Conservation (phyloP, 2,113 vertebrate species). For the Phalacrocorax aristotelis region DNA sequence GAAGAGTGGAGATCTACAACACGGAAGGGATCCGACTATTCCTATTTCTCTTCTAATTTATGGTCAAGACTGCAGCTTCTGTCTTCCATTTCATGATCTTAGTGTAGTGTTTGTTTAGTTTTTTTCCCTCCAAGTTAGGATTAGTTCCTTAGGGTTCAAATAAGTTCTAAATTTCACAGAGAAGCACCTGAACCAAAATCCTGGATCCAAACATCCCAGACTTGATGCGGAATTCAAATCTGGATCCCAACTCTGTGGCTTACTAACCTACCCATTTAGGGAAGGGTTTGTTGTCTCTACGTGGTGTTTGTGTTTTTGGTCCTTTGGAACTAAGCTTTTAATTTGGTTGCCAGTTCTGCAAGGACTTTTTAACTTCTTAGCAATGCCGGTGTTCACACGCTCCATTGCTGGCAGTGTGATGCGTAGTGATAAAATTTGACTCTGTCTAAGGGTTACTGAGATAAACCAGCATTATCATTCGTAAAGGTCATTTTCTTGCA, state of each 20-base stretch:
- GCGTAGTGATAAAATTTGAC: conserved; percentile 68
- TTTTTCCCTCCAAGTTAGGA: conserved; percentile 52
- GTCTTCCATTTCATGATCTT: conserved; percentile 64
- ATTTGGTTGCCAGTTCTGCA: conserved; percentile 56
- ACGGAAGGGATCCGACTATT: conserved; percentile 16
- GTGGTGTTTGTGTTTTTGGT: conserved; percentile 51
- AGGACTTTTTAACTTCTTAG: conserved; percentile 51
- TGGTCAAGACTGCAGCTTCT: conserved; percentile 61
- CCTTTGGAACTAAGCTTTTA: conserved; percentile 65
- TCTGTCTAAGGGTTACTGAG: conserved; percentile 69
- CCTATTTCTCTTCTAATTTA: conserved; percentile 29
- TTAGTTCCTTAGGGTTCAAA: conserved; percentile 46
- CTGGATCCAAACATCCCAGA: conserved; percentile 59
- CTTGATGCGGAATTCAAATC: conserved; percentile 39
- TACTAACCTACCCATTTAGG: conserved; percentile 40
- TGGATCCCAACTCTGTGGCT: conserved; percentile 62
- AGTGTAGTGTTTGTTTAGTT: background rate
- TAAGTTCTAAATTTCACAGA: conserved; percentile 58
- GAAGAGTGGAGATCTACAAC: background rate
- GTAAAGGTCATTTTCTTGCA: conserved; percentile 31
- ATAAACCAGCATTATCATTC: conserved; percentile 53
- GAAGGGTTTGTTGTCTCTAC: conserved; percentile 22
- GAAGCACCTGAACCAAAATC: conserved; percentile 61
- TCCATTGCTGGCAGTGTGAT: conserved; percentile 50
- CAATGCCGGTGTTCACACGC: conserved; percentile 31